These are phyloP conservation scores for Propithecus perrieri DNA, from an alignment of 2,797 vertebrate genomes.

Conservation along the genomic window DNA sequence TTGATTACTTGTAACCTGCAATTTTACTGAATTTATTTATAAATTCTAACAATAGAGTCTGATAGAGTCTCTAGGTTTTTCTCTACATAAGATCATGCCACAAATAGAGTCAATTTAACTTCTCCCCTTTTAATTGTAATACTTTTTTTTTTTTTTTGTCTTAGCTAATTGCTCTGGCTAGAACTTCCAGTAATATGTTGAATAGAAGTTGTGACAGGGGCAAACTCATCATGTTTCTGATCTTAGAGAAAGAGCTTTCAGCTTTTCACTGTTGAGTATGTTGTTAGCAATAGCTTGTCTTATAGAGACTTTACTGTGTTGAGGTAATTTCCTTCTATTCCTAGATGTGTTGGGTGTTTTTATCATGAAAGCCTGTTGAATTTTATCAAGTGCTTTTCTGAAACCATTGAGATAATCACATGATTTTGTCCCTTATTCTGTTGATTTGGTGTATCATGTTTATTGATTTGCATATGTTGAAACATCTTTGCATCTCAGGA, in stretches of 20 bases:
- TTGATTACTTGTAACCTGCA: not conserved
- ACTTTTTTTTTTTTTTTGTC: not conserved
- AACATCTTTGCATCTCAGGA: not conserved
- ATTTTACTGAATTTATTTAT: not conserved
- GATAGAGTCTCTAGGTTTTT: not conserved
- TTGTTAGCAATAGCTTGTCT: not conserved
- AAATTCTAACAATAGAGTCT: not conserved
- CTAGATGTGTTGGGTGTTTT: not conserved
- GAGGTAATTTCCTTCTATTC: not conserved
- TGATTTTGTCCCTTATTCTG: not conserved
- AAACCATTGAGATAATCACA: not conserved
- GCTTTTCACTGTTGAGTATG: not conserved
- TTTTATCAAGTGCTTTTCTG: not conserved
- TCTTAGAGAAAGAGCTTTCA: not conserved
- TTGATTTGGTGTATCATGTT: not conserved
- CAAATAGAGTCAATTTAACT: not conserved
- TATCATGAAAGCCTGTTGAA: not conserved
- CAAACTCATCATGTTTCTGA: not conserved
- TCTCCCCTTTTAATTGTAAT: not conserved
- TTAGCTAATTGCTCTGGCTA: not conserved
- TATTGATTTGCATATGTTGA: not conserved
- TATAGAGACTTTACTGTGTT: not conserved
- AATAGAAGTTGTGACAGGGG: not conserved
- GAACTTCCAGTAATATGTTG: not conserved
- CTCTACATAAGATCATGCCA: not conserved